Conservation (phyloP, 2,113 vertebrate genomes). For the Pygathrix nemaeus region DNA sequence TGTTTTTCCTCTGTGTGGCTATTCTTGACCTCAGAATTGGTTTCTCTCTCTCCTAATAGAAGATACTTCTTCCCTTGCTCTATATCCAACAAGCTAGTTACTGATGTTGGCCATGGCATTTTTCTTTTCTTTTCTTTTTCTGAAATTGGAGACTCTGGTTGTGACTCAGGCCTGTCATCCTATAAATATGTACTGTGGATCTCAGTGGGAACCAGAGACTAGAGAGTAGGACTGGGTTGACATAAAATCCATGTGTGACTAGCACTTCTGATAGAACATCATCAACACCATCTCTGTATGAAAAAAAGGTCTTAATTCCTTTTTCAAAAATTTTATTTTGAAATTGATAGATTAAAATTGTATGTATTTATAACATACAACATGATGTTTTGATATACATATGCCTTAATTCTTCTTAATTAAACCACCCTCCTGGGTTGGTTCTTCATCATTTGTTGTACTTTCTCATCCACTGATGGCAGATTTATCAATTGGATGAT, state of each 20-base stretch:
- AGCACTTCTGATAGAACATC: background rate
- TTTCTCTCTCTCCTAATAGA: background rate
- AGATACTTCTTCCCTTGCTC: background rate
- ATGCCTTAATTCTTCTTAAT: background rate
- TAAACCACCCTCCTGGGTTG: background rate
- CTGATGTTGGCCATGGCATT: background rate
- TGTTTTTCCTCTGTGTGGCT: fast-evolving
- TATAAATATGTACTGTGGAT: background rate
- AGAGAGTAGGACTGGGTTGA: background rate
- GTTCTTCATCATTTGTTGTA: background rate
- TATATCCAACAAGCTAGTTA: background rate
- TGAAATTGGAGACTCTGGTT: background rate
- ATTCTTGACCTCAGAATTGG: background rate
- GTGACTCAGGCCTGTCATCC: background rate
- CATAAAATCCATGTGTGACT: background rate
- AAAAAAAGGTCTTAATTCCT: background rate
- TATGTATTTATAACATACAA: background rate
- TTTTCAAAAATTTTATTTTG: background rate
- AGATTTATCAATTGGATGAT: background rate
- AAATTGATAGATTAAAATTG: background rate
- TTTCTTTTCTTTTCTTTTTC: background rate
- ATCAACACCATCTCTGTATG: background rate
- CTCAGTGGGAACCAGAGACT: fast-evolving
- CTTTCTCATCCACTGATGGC: background rate
- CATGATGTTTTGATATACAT: background rate